These are phyloP conservation scores for Cavia aperea DNA, from an alignment of 2,113 vertebrate genomes.

Conservation along the genomic window DNA sequence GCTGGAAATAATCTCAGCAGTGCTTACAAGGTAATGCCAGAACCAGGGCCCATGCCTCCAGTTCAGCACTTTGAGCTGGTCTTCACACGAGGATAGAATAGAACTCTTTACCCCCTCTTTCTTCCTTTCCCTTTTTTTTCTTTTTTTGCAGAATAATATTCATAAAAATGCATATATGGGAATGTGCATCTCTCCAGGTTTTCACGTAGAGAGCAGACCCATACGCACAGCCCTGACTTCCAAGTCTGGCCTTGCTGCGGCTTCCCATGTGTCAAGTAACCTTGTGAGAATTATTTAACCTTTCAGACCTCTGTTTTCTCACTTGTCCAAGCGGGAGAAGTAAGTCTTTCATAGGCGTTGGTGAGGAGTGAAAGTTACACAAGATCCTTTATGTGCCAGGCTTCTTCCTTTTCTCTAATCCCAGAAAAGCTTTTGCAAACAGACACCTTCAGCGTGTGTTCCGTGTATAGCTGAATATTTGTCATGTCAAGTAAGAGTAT, in stretches of 20 bases:
- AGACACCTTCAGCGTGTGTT: not conserved
- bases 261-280: not conserved
- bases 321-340: not conserved
- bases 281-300: not conserved
- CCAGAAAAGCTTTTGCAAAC: not conserved
- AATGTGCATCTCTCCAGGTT: not conserved
- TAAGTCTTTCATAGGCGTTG: not conserved
- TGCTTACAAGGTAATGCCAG: not conserved
- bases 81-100: not conserved
- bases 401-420: conserved; percentile 1
- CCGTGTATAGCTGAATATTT: not conserved
- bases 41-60: not conserved
- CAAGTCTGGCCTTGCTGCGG: not conserved
- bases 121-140: not conserved
- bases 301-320: conserved; percentile 10
- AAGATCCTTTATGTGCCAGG: not conserved
- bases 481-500: not conserved
- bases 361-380: not conserved
- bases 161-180: not conserved
- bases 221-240: not conserved
- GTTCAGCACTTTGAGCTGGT: not conserved
- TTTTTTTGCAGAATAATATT: not conserved
- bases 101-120: not conserved
- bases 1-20: not conserved
- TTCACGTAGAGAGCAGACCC: not conserved